These are phyloP conservation scores for Sebastes umbrosus DNA, from an alignment of 2,797 vertebrate genomes.

Conservation along the genomic window DNA sequence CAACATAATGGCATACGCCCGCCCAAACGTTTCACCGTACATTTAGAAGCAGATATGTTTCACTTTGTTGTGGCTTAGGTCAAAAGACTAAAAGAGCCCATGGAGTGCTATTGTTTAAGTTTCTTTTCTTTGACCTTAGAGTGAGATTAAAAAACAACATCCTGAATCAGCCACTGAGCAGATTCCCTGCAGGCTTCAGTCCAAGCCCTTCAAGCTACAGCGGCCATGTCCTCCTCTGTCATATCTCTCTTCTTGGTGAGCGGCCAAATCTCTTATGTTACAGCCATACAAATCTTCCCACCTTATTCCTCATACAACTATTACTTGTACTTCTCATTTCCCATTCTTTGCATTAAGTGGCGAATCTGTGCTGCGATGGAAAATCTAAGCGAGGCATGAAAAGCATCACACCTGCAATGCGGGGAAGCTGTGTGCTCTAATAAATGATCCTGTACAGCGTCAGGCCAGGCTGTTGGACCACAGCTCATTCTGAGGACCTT, in stretches of 20 bases:
- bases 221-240: constrained; percentile 25
- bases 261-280: constrained; percentile 41
- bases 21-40: constrained; percentile 7
- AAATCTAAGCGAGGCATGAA: constrained; percentile 32
- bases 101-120: constrained; percentile 22
- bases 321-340: constrained; percentile 14
- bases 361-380: constrained; percentile 9
- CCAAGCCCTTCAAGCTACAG: constrained; percentile 60
- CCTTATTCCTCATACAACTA: constrained; percentile 17
- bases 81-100: not conserved
- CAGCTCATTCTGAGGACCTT: constrained; percentile 39
- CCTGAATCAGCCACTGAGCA: constrained; percentile 24
- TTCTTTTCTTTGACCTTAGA: constrained; percentile 38
- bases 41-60: constrained; percentile 25
- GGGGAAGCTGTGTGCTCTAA: constrained; percentile 45
- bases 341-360: constrained; percentile 31
- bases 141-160: constrained; percentile 31
- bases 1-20: not conserved
- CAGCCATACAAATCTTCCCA: constrained; percentile 27
- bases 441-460: constrained; percentile 58
- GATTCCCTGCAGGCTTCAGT: constrained; percentile 37
- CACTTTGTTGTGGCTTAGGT: constrained; percentile 29
- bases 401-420: constrained; percentile 60
- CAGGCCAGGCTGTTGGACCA: constrained; percentile 21
- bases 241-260: constrained; percentile 37